Base-by-base conservation (phyloP, 2,888 invertebrate genomes). In the Parochlus steinenii region DNA sequence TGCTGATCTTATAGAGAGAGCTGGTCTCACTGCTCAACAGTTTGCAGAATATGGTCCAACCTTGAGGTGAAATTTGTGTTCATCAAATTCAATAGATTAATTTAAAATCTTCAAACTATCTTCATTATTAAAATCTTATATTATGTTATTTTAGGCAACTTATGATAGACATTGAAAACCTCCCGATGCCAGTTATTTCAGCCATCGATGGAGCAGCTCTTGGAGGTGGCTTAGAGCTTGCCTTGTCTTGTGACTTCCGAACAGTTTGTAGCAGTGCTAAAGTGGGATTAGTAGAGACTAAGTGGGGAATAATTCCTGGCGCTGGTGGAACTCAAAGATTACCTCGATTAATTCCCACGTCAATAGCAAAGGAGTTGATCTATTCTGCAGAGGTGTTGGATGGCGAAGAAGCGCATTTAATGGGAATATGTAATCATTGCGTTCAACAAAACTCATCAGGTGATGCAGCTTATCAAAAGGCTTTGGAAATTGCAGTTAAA, bases 221-320 rank as follows among this genome's bases (percentile, higher is more conserved):
- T 17, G 31, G 30, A 2, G 97, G 95, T 11, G 97, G 97, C 0
- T 55, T 97, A 36, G 97, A 97, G 62, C 66, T 98, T 53, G 89
- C 97, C 0, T 62, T 99, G 19, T 87, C 92, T 1, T 89, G 90
- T 58, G 98, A 98, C 54, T 74, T 99, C 20, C 67, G 95, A 38
- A 71, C 90, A 1, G 86, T 83, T 1, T 69, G 89, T 0, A 62
- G 67, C 3, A 68, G 68, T 33, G 76, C 86, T 0, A 89, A 82
- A 59, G 61, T 98, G 56, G 98, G 98, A 1, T 64, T 99, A 4
- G 87, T 93, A 0, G 98, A 99, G 62, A 95, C 97, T 0, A 79
- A 76, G 46, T 57, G 90, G 31, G 93, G 85, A 0, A 81, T 95
- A 30, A 86, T 98, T 43, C 98, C 98, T 1, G 89, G 79, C 6